These are phyloP conservation scores for Poecilia picta DNA, from an alignment of 2,797 vertebrate species.

Conservation along the genomic window DNA sequence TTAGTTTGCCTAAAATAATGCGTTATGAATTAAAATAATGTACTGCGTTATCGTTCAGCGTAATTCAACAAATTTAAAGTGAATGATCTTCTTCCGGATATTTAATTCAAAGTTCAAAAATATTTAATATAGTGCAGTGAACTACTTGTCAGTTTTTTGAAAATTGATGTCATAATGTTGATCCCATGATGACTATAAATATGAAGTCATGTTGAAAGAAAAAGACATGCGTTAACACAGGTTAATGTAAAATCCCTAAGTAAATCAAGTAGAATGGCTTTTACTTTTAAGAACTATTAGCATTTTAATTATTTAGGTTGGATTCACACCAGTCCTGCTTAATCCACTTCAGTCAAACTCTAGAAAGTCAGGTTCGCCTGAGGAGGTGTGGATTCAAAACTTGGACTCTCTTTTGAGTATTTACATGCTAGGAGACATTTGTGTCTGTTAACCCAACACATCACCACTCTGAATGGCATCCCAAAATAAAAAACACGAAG, in stretches of 20 bases:
- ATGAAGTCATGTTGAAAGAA: background rate
- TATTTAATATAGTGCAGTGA: background rate
- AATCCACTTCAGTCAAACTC: too few species aligned
- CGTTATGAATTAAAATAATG: background rate
- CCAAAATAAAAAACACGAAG: constrained; percentile 9
- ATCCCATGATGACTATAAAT: background rate
- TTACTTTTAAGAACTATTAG: background rate
- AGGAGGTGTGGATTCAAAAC: background rate
- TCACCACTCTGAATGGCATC: background rate
- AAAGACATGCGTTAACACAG: background rate
- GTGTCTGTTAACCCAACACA: constrained; percentile 1
- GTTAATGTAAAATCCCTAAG: background rate
- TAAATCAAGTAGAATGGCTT: background rate
- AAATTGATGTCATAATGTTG: background rate
- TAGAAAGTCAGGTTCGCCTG: too few species aligned
- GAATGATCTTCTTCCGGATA: too few species aligned
- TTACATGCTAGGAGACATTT: background rate
- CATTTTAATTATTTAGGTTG: background rate
- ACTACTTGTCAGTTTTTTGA: background rate
- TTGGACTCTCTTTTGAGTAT: background rate
- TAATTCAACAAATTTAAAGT: background rate
- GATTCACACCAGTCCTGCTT: too few species aligned
- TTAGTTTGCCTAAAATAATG: background rate
- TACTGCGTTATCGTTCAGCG: background rate
- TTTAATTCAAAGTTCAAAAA: background rate